phyloP scores from a whole-genome alignment of 2,888 invertebrate species.

The Peribatodes rhomboidaria region DNA sequence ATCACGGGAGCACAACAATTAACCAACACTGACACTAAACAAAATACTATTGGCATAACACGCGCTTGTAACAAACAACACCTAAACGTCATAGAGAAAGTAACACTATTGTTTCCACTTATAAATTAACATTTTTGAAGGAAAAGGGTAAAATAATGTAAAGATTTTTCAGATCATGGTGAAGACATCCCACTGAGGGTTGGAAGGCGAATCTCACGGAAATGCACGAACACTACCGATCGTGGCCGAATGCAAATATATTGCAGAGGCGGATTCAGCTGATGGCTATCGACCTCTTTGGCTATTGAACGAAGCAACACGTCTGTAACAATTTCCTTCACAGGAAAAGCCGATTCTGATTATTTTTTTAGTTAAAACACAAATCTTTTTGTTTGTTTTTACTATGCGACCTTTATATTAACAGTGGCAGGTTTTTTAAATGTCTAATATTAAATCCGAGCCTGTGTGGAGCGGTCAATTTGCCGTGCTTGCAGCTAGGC shows the following conservation, averaged over 20 bases:
- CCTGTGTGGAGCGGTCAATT: slow-evolving; percentile 59
- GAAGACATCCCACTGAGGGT: slow-evolving; percentile 78
- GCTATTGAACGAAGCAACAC: slow-evolving; percentile 9
- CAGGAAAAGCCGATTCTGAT: background rate
- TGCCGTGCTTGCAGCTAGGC: slow-evolving; percentile 73
- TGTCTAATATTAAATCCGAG: slow-evolving; percentile 53
- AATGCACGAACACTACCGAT: slow-evolving; percentile 76
- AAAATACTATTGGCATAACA: slow-evolving; percentile 52
- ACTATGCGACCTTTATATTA: too few relatives aligned
- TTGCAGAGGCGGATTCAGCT: slow-evolving; percentile 65
- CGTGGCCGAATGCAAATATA: slow-evolving; percentile 76
- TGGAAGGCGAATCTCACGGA: slow-evolving; percentile 76
- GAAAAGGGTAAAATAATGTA: slow-evolving; percentile 68
- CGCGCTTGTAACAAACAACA: slow-evolving; percentile 54
- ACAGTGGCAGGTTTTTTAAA: background rate
- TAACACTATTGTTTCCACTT: slow-evolving; percentile 65
- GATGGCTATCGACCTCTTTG: slow-evolving; percentile 33
- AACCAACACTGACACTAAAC: slow-evolving; percentile 72
- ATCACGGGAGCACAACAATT: slow-evolving; percentile 68
- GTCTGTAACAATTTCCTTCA: background rate
- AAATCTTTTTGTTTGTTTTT: too few relatives aligned
- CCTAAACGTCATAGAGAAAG: slow-evolving; percentile 45
- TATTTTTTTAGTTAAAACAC: too few relatives aligned
- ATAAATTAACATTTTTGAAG: slow-evolving; percentile 59
- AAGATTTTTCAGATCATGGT: slow-evolving; percentile 76